phyloP scores from a whole-genome alignment of 2,113 vertebrate genomes.

The Cyphomyrus discorhynchus region DNA sequence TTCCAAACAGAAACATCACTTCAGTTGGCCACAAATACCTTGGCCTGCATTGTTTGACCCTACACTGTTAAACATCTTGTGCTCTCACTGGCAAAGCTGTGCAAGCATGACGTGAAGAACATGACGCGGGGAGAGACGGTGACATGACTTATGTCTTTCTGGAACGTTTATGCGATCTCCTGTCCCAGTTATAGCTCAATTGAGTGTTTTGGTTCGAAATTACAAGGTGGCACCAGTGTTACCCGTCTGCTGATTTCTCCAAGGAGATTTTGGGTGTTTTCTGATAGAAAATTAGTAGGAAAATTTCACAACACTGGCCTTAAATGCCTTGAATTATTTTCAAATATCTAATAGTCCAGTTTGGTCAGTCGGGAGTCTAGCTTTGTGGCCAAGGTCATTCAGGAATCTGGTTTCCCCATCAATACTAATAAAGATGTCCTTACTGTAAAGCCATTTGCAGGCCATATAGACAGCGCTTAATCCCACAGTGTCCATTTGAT shows the following conservation, averaged over 20 bases:
- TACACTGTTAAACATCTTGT: background rate
- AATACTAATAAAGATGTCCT: background rate
- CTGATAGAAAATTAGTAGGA: background rate
- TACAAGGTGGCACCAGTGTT: background rate
- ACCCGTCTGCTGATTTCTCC: background rate
- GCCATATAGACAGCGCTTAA: background rate
- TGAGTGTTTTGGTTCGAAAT: background rate
- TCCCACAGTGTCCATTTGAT: background rate
- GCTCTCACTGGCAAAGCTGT: background rate
- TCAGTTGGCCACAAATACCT: background rate
- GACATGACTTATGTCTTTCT: background rate
- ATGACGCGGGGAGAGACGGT: background rate
- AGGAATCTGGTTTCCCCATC: background rate
- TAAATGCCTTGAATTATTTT: slow-evolving; percentile 9
- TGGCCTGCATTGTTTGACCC: background rate
- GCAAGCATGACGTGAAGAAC: background rate
- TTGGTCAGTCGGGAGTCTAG: background rate
- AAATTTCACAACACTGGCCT: background rate
- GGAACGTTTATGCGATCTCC: background rate
- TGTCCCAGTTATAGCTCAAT: background rate
- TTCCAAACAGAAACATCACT: background rate
- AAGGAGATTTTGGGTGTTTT: background rate
- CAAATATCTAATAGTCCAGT: background rate
- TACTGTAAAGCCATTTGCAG: background rate
- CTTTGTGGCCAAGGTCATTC: background rate